Conservation (phyloP, 2,888 invertebrate genomes). For the Cheilosia grossa region DNA sequence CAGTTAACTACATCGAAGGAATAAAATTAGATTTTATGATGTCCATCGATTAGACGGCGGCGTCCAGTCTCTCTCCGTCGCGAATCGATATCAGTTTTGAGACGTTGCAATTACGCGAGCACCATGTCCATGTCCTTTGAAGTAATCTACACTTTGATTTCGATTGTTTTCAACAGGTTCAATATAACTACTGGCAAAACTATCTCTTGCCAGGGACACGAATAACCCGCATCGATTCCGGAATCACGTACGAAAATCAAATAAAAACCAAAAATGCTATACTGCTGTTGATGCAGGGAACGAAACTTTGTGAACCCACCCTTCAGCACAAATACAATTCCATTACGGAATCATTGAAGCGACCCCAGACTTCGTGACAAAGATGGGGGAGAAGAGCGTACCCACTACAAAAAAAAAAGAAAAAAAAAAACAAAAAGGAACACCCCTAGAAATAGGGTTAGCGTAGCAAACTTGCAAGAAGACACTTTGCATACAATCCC, state of each 20-base stretch:
- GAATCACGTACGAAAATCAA: constrained; percentile 67
- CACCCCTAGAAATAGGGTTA: constrained; percentile 58
- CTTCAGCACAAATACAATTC: constrained; percentile 60
- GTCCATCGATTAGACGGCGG: constrained; percentile 12
- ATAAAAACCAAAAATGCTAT: constrained; percentile 38
- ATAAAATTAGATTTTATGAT: constrained; percentile 28
- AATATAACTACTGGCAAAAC: constrained; percentile 48
- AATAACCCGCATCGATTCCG: constrained; percentile 65
- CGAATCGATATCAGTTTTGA: constrained; percentile 18
- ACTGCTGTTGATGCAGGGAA: neutral
- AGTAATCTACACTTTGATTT: constrained; percentile 28
- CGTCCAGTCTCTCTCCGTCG: neutral
- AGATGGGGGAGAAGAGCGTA: constrained; percentile 25
- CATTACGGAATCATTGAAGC: constrained; percentile 71
- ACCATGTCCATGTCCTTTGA: neutral
- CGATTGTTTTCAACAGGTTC: constrained; percentile 61
- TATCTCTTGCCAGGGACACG: neutral
- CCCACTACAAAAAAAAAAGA: neutral
- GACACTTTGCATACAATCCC: constrained; percentile 74
- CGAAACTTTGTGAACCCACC: constrained; percentile 59
- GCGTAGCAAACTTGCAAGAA: constrained; percentile 64
- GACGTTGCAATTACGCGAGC: neutral
- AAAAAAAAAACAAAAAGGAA: neutral
- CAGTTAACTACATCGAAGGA: constrained; percentile 34
- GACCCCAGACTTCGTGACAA: constrained; percentile 71